These are phyloP conservation scores for Nomada fucata DNA, from an alignment of 2,888 invertebrate genomes.

Conservation along the genomic window DNA sequence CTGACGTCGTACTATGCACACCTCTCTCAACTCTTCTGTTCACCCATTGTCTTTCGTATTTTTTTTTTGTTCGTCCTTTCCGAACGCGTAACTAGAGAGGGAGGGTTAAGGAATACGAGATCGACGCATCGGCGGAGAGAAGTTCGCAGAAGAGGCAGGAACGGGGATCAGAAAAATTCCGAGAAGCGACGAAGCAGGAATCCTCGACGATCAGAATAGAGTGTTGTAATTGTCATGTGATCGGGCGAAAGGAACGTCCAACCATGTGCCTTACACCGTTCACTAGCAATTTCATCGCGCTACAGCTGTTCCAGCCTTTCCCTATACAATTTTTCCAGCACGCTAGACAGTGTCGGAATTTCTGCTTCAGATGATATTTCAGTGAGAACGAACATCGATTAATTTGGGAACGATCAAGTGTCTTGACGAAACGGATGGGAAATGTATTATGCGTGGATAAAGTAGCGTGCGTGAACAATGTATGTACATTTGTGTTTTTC, in stretches of 20 bases:
- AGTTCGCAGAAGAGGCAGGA: slow-evolving; percentile 49
- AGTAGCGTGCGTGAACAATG: background rate
- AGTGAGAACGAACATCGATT: background rate
- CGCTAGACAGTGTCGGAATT: background rate
- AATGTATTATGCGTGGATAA: background rate
- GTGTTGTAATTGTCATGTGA: slow-evolving; percentile 58
- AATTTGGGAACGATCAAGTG: background rate
- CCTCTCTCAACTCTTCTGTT: slow-evolving; percentile 1
- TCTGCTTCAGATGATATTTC: background rate
- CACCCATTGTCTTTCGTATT: slow-evolving; percentile 39
- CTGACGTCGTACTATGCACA: slow-evolving; percentile 15
- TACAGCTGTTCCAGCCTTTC: slow-evolving; percentile 31
- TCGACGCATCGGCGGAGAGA: slow-evolving; percentile 6
- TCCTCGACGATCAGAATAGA: slow-evolving; percentile 46
- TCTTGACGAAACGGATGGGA: background rate
- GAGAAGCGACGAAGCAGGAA: slow-evolving; percentile 50
- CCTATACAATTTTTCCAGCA: slow-evolving; percentile 25
- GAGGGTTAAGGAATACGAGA: background rate
- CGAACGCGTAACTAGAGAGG: background rate
- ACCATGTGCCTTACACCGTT: slow-evolving; percentile 36
- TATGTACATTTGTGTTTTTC: background rate
- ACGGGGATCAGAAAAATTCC: slow-evolving; percentile 57
- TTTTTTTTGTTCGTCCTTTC: slow-evolving; percentile 27
- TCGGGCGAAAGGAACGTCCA: slow-evolving; percentile 50
- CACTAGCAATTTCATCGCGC: slow-evolving; percentile 45